phyloP scores from a whole-genome alignment of 2,113 vertebrate species.

The Muntiacus muntjak region DNA sequence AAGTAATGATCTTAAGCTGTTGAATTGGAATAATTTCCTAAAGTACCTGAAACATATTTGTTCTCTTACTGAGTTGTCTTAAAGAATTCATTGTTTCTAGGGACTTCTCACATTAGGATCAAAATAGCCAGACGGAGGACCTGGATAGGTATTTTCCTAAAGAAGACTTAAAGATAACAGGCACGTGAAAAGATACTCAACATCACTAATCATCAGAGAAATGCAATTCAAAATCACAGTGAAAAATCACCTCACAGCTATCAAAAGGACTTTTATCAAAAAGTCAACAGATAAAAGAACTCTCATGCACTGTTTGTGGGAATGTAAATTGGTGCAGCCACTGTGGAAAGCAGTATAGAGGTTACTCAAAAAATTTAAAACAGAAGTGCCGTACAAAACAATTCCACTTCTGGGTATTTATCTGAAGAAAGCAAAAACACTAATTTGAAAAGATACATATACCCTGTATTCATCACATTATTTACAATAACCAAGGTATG shows the following conservation, averaged over 20 bases:
- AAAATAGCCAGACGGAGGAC: neutral
- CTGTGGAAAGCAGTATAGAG: neutral
- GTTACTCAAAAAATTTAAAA: neutral
- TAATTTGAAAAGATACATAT: neutral
- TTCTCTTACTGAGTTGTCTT: constrained; percentile 6
- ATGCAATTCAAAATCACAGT: neutral
- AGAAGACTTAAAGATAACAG: neutral
- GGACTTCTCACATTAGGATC: neutral
- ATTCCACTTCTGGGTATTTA: neutral
- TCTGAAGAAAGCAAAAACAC: neutral
- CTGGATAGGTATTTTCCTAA: neutral
- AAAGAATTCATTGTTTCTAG: neutral
- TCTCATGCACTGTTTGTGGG: neutral
- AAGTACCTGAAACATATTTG: constrained; percentile 29
- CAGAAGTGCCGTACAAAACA: neutral
- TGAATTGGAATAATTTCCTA: constrained; percentile 18
- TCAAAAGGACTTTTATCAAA: neutral
- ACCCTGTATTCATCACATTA: neutral
- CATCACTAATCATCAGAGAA: neutral
- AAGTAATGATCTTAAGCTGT: constrained; percentile 11
- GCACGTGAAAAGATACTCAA: neutral
- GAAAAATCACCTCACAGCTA: neutral
- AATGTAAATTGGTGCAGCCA: neutral
- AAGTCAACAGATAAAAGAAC: neutral
- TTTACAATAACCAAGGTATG: neutral